Conservation (phyloP, 1,140 invertebrate genomes). For the Papilio helenus region DNA sequence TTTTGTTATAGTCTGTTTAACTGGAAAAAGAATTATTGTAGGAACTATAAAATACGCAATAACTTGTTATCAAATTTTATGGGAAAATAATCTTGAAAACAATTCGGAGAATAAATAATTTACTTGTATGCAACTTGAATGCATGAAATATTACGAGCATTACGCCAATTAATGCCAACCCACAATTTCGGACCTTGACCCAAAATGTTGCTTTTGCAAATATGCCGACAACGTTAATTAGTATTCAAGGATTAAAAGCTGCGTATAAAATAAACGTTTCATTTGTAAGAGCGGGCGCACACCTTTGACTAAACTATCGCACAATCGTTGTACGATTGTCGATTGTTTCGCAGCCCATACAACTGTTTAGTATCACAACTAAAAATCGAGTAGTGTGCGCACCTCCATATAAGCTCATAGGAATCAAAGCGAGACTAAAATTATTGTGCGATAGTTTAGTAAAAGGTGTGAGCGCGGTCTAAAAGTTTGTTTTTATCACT, state of each 20-base stretch:
- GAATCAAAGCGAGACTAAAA: too few relatives aligned
- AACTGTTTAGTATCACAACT: too few relatives aligned
- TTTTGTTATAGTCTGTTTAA: too few relatives aligned
- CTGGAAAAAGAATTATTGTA: neutral
- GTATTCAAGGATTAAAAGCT: slow-evolving; percentile 24
- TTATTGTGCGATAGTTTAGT: too few relatives aligned
- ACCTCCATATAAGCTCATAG: too few relatives aligned
- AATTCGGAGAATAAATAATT: neutral
- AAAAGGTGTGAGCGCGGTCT: too few relatives aligned
- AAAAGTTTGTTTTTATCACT: too few relatives aligned
- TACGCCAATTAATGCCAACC: neutral
- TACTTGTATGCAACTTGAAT: neutral
- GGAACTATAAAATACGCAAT: slow-evolving; percentile 1
- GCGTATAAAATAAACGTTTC: neutral
- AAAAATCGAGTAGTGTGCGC: too few relatives aligned
- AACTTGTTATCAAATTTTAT: neutral
- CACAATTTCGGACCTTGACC: slow-evolving; percentile 6
- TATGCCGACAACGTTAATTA: slow-evolving; percentile 6
- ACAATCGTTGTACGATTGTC: too few relatives aligned
- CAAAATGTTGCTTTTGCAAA: slow-evolving; percentile 10
- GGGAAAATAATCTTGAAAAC: neutral
- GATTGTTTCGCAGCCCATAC: too few relatives aligned
- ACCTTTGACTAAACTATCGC: too few relatives aligned
- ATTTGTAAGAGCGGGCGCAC: too few relatives aligned
- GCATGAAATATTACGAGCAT: slow-evolving; percentile 13